Conservation (phyloP, 2,797 vertebrate species). For the Alcedo atthis region DNA sequence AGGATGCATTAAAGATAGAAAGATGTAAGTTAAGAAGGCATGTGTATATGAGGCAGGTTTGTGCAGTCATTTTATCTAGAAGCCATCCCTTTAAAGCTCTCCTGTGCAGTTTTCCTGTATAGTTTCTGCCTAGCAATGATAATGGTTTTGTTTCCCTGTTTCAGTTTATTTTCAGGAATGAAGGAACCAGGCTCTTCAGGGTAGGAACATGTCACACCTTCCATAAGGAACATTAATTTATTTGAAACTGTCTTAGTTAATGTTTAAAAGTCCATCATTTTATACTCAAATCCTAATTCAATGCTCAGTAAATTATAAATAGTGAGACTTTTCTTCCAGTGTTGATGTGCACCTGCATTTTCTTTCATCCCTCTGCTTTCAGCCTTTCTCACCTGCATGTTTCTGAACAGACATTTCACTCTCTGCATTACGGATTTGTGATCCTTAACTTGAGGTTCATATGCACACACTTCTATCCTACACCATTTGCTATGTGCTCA, state of each 20-base stretch:
- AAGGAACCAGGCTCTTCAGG: background rate
- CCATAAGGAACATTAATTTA: background rate
- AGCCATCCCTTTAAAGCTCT: background rate
- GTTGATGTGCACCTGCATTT: background rate
- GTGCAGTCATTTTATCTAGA: background rate
- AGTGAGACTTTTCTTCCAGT: background rate
- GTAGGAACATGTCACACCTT: background rate
- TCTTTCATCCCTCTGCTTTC: background rate
- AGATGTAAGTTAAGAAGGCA: background rate
- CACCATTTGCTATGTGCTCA: background rate
- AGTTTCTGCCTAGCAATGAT: background rate
- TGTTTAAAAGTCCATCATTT: background rate
- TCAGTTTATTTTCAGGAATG: background rate
- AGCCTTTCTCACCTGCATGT: background rate
- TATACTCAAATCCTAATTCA: background rate
- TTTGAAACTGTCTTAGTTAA: background rate
- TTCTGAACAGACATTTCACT: background rate
- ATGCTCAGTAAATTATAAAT: background rate
- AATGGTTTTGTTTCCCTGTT: background rate
- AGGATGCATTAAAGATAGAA: background rate
- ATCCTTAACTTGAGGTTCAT: background rate
- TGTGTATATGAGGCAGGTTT: background rate
- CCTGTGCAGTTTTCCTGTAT: background rate
- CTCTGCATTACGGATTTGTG: background rate
- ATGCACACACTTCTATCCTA: accelerated